phyloP scores from a whole-genome alignment of 92 coral and sea anemone genomes.

The Palythoa grandis region DNA sequence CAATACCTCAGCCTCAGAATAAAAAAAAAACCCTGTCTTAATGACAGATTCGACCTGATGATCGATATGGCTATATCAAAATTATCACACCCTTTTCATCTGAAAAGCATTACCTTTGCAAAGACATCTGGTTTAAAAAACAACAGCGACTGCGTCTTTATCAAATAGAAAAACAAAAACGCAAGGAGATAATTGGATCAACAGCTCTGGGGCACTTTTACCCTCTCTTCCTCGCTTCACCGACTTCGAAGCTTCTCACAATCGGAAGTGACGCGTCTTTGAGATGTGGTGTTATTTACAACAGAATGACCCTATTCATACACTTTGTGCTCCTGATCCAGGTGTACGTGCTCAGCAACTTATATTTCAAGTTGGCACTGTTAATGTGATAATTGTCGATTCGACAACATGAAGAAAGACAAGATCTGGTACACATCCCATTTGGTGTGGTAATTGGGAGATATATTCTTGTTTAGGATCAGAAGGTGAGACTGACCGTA shows the following conservation, averaged over 20 bases:
- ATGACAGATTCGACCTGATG: not conserved
- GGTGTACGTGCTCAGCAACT: constrained; percentile 13
- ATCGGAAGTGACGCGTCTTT: constrained; percentile 42
- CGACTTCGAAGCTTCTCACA: constrained; percentile 7
- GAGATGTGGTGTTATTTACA: not conserved
- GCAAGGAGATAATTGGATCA: not conserved
- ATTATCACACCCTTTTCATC: not conserved
- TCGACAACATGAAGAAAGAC: constrained; percentile 30
- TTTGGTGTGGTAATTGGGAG: constrained; percentile 1
- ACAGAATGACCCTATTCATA: not conserved
- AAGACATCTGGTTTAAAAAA: not conserved
- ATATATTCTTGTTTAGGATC: not conserved
- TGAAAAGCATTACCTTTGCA: not conserved
- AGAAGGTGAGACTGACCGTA: not conserved
- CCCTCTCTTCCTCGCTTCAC: not conserved
- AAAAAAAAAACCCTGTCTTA: too few relatives aligned
- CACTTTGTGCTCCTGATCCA: not conserved
- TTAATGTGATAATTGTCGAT: constrained; percentile 1
- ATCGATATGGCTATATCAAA: not conserved
- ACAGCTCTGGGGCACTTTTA: constrained; percentile 5
- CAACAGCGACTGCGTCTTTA: not conserved
- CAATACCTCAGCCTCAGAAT: too few relatives aligned
- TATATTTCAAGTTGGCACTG: constrained; percentile 1
- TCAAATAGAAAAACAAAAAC: not conserved
- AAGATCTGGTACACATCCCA: not conserved